Base-by-base conservation (phyloP, 2,113 vertebrate species). In the Scalopus aquaticus region DNA sequence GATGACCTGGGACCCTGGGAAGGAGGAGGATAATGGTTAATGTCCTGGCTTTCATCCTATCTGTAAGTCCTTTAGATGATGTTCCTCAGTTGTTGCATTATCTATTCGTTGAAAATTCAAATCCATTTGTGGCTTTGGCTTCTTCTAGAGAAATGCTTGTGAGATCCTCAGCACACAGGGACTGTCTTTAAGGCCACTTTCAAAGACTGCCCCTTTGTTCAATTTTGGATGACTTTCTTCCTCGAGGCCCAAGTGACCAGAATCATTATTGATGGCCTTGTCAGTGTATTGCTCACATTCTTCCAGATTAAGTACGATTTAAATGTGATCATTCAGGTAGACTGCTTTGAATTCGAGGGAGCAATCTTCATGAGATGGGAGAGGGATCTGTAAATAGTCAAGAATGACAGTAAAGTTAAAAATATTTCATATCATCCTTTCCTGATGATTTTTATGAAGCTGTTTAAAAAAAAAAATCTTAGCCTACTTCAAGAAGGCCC, bases 51-150 rank as follows among this genome's bases (percentile, higher is more conserved):
- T 96, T 72, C 37, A 32, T 92, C 30, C n/a, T 85, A 88, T 9
- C 95, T 51, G 22, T 20, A 56, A 56, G 28, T 86, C 64, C 49
- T 51, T 69, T 3, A 80, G 46, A 6, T 94, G 92, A 69, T 73
- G 28, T 94, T 60, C 72, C 30, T 51, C 67, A 46, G 44, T 94
- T 94, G 30, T 37, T 94, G 2, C 60, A 93, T 88, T 69, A 96
- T 95, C 95, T 88, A 88, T 96, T 88, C 91, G 87, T 64, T 94
- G 67, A 65, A 95, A 95, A 94, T 74, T 88, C 62, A 91, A 93
- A 42, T 24, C 44, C 44, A 35, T 92, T 44, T 64, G 13, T 85
- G 13, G 54, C 69, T 49, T 94, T 92, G 81, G 80, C 72, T 90
- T 49, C 44, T 49, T n/a, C 81, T 15, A 56, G 69, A 82, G 30